Percentiles rank a stretch among this genome's conserved stretches.
Evolutionary conservation across 2,888 invertebrate genomes (phyloP).

Genomic region (Gasteruption jaculator): DNA sequence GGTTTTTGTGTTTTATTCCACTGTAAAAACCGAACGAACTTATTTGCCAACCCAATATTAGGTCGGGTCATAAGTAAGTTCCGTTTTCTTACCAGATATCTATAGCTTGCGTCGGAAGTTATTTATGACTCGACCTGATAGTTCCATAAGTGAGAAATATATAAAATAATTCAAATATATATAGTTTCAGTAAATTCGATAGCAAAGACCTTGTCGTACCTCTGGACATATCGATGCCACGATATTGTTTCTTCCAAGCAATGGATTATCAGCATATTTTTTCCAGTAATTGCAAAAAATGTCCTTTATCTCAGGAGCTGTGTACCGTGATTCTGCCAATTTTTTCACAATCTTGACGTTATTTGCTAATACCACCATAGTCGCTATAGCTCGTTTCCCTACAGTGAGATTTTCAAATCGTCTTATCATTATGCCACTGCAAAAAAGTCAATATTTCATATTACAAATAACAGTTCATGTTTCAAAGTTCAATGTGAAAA

Average conservation of each 20-base stretch:
- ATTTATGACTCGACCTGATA: not conserved
- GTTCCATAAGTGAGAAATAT: not conserved
- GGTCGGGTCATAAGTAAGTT: no score
- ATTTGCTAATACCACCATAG: constrained; percentile 43
- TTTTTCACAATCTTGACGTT: constrained; percentile 40
- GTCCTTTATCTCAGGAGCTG: constrained; percentile 58
- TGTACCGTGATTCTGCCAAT: constrained; percentile 36
- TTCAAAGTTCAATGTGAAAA: no score
- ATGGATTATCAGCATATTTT: constrained; percentile 59
- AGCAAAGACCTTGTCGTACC: constrained; percentile 56
- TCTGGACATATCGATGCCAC: constrained; percentile 80
- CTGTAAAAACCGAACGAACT: no score
- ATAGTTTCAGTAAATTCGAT: no score
- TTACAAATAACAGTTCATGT: no score
- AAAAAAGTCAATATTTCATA: constrained; percentile 27
- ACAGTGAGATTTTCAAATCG: constrained; percentile 64
- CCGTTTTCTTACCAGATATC: no score
- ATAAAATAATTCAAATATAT: constrained; percentile 8
- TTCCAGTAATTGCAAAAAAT: constrained; percentile 73
- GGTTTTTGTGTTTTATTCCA: no score
- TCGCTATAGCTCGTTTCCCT: constrained; percentile 63
- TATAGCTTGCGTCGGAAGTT: no score
- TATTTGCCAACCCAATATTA: no score
- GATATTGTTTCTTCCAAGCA: constrained; percentile 74
- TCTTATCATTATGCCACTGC: constrained; percentile 71